Evolutionary conservation across 2,888 invertebrate species (phyloP), one percentile per base, ranked within the genome.

Genomic region (Homarus gammarus): DNA sequence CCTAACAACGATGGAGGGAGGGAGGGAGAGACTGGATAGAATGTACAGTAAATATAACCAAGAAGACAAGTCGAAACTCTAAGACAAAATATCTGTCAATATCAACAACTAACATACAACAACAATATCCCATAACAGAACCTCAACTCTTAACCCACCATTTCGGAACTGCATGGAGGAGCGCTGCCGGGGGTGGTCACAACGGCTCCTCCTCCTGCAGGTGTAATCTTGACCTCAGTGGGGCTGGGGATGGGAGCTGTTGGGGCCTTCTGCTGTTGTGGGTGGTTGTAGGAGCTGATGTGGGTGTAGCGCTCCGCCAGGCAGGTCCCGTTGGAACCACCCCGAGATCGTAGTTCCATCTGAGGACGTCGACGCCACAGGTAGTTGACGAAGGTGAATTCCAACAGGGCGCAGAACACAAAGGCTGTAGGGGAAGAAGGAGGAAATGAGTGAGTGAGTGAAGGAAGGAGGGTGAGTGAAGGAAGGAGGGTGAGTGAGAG

Each of bases 331-430:
- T 89, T 89, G 27, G 88, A 84, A 10, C 84, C 88, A 1, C 70
- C 84, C 40, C 88, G 44, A 18, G 27, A 18, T 2, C 88, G 82
- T 2, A 88, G 83, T 27, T 89, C 88, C 38, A 70, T 36, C 31
- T 78, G 78, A 2, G 90, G 87, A 5, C 82, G 84, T 31, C 87
- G 87, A 22, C 91, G 78, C 91, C 91, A 91, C 40, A 91, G 81
- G 91, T 91, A 91, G 85, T 91, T 91, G 81, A 90, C 91, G 64
- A 90, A 75, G 18, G 91, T 91, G 77, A 91, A 87, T 78, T 91
- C 91, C 79, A 91, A 87, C 10, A 90, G 90, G 1, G 91, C 91
- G 70, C 87, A 91, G 84, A 91, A 91, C 70, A 91, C 91, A 72
- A 91, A 91, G 18, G 87, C 91, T 91, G 87, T 6, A 33, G 12